Conservation (phyloP, 2,888 invertebrate species). For the Platycheirus rosarum region DNA sequence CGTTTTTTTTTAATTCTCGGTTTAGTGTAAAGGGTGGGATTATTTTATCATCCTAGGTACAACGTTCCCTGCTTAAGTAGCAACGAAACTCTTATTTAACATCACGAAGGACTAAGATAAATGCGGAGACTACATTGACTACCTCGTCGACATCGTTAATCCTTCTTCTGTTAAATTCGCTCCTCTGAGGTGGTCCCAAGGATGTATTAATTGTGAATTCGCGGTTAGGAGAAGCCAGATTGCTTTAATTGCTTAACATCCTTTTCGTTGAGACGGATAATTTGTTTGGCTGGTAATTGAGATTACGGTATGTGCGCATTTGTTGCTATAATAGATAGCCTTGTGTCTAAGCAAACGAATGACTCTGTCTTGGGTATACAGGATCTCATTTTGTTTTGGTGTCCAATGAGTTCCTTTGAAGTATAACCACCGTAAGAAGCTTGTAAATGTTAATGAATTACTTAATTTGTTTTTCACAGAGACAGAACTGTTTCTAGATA, state of each 20-base stretch:
- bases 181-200: constrained; percentile 75
- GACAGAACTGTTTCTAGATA: constrained; percentile 9
- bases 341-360: constrained; percentile 71
- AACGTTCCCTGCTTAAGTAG: no score
- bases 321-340: constrained; percentile 59
- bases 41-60: no score
- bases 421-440: no score
- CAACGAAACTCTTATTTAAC: no score
- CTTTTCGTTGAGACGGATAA: constrained; percentile 77
- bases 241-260: constrained; percentile 78
- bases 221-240: constrained; percentile 75
- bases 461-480: constrained; percentile 67
- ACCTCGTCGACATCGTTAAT: no score
- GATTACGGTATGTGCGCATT: constrained; percentile 73
- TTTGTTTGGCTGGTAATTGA: constrained; percentile 78
- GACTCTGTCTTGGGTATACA: constrained; percentile 28
- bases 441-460: constrained; percentile 72
- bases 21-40: no score
- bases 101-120: no score
- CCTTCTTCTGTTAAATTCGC: constrained; percentile 45
- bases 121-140: constrained; percentile 1
- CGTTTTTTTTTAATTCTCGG: no score
- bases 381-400: constrained; percentile 20
- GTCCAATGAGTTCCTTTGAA: no score
- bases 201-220: constrained; percentile 78